phyloP scores from a whole-genome alignment of 2,797 vertebrate species.

The Crax fasciolata region DNA sequence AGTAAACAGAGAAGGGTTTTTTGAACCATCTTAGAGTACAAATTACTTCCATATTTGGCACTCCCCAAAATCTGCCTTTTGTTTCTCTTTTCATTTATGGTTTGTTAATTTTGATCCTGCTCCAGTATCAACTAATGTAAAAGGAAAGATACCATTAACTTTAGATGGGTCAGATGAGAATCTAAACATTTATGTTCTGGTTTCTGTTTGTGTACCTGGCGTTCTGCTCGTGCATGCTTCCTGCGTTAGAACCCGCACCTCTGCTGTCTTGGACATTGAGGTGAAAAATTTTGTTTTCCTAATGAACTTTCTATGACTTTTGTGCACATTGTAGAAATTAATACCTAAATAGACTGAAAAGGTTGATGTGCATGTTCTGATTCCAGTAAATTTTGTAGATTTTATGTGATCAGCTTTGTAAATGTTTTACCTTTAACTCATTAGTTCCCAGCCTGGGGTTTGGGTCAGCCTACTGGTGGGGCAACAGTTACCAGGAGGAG shows the following conservation, averaged over 20 bases:
- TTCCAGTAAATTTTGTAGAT: not conserved
- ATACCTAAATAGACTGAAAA: not conserved
- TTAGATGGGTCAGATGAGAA: not conserved
- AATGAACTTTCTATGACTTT: not conserved
- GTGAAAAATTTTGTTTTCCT: not conserved
- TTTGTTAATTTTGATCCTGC: constrained; percentile 25
- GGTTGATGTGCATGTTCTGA: not conserved
- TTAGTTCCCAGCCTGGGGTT: not conserved
- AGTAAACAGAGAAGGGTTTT: not conserved
- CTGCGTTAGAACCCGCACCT: not conserved
- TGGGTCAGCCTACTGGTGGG: not conserved
- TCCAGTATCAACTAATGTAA: constrained; percentile 8
- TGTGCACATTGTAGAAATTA: not conserved
- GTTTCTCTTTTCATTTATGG: not conserved
- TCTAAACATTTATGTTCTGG: constrained; percentile 19
- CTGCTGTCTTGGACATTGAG: not conserved
- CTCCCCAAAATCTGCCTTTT: not conserved
- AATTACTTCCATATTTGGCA: not conserved
- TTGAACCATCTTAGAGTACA: not conserved
- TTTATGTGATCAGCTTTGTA: not conserved
- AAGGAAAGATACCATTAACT: not conserved
- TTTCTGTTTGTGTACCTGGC: not conserved
- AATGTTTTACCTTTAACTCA: not conserved
- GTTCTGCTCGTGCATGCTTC: not conserved
- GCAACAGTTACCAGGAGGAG: accelerated